phyloP scores from a whole-genome alignment of 2,113 vertebrate genomes.

The Hippopotamus amphibius region DNA sequence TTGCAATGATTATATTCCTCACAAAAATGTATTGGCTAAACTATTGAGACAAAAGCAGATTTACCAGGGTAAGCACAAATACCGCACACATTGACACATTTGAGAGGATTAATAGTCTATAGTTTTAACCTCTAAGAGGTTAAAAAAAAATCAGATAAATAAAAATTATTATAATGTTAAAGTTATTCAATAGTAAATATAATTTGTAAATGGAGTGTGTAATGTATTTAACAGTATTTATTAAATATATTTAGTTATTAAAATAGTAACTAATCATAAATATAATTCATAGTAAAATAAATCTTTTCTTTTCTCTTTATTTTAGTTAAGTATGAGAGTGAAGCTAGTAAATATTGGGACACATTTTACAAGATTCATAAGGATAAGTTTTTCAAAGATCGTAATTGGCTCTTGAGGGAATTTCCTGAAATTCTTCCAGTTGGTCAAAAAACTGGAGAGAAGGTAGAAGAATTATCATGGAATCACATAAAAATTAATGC shows the following conservation, averaged over 20 bases:
- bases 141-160: constrained; percentile 16
- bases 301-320: constrained; percentile 61
- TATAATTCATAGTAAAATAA: constrained; percentile 58
- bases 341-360: constrained; percentile 94
- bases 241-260: constrained; percentile 15
- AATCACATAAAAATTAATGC: constrained; percentile 58
- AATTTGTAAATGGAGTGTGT: neutral
- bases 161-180: constrained; percentile 50
- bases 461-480: constrained; percentile 63
- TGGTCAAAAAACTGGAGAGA: constrained; percentile 73
- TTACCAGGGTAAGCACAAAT: neutral
- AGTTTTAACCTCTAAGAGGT: constrained; percentile 33
- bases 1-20: constrained; percentile 15
- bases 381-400: constrained; percentile 96
- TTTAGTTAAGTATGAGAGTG: constrained; percentile 92
- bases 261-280: constrained; percentile 45
- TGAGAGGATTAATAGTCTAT: constrained; percentile 44
- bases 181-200: constrained; percentile 50
- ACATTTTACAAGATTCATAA: constrained; percentile 94
- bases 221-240: constrained; percentile 1
- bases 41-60: constrained; percentile 5
- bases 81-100: neutral
- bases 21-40: constrained; percentile 47
- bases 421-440: constrained; percentile 94
- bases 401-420: constrained; percentile 95